A percentile compares a stretch with the other conserved stretches of the same genome.
Conservation (phyloP, 2,797 vertebrate species). For the Petrocephalus schoutedeni region DNA sequence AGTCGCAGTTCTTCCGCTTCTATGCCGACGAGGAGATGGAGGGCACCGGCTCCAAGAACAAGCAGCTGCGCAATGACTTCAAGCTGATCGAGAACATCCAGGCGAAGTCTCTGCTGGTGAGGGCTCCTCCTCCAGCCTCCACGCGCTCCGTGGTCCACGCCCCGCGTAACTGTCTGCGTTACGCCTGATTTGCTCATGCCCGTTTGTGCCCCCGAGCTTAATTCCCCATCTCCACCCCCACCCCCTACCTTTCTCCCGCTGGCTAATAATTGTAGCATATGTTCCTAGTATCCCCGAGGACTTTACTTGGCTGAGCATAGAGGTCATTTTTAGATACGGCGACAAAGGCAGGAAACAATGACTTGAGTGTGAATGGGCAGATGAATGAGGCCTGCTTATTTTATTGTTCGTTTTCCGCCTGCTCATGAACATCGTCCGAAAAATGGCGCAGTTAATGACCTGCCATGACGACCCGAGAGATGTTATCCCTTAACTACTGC, state of each 20-base stretch:
- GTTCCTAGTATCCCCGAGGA: not conserved
- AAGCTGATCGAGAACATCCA: slow-evolving; percentile 93
- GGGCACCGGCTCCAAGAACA: slow-evolving; percentile 84
- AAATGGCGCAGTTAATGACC: not conserved
- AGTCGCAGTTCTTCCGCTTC: slow-evolving; percentile 96
- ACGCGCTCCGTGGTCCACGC: not conserved
- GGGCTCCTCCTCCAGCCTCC: slow-evolving; percentile 42
- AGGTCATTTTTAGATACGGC: not conserved
- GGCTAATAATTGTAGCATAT: not conserved
- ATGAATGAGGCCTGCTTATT: not conserved
- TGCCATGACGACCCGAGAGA: no score
- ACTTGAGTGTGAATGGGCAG: not conserved
- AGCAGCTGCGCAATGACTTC: slow-evolving; percentile 92
- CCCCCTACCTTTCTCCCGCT: not conserved
- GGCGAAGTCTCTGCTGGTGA: slow-evolving; percentile 88
- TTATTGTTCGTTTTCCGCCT: not conserved
- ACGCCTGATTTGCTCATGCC: not conserved
- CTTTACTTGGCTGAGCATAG: not conserved
- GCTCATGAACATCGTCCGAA: not conserved
- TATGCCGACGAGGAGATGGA: slow-evolving; percentile 96
- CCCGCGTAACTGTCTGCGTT: not conserved
- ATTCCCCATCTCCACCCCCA: not conserved
- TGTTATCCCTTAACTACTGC: no score
- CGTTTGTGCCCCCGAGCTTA: not conserved
- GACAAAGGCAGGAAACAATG: not conserved